Percentiles rank a stretch among this genome's conserved stretches.
Evolutionary conservation across 2,888 invertebrate genomes (phyloP).

Genomic region (Priocnemis perturbator): DNA sequence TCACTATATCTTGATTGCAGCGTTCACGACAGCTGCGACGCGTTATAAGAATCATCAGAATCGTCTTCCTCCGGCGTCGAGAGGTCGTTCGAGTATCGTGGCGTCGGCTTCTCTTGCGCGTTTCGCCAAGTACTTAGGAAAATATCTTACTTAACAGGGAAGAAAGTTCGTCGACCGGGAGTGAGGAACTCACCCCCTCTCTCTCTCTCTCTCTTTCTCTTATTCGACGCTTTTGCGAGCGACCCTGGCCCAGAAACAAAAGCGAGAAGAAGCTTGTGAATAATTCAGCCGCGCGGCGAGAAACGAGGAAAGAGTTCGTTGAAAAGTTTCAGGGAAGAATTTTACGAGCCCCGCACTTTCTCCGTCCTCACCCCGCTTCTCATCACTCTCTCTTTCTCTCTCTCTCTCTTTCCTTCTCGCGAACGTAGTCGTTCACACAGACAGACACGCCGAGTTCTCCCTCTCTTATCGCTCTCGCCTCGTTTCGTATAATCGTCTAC

Average conservation of each 20-base stretch:
- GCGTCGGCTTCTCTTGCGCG: no score
- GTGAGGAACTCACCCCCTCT: constrained; percentile 17
- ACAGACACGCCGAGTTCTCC: no score
- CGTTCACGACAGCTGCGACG: no score
- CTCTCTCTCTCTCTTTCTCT: constrained; percentile 21
- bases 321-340: constrained; percentile 6
- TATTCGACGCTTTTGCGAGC: constrained; percentile 49
- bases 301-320: constrained; percentile 16
- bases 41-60: no score
- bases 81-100: no score
- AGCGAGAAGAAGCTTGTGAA: constrained; percentile 73
- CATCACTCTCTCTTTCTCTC: constrained; percentile 2
- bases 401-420: constrained; percentile 1
- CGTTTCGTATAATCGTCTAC: no score
- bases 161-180: constrained; percentile 56
- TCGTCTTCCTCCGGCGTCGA: no score
- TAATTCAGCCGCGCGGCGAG: constrained; percentile 60
- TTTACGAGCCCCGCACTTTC: background rate
- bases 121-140: constrained; percentile 57
- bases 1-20: no score
- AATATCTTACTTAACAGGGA: constrained; percentile 57
- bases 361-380: background rate
- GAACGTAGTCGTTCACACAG: no score
- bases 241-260: constrained; percentile 76
- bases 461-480: no score